Evolutionary conservation across 2,113 vertebrate species (phyloP).

Genomic region (Ahaetulla prasina): DNA sequence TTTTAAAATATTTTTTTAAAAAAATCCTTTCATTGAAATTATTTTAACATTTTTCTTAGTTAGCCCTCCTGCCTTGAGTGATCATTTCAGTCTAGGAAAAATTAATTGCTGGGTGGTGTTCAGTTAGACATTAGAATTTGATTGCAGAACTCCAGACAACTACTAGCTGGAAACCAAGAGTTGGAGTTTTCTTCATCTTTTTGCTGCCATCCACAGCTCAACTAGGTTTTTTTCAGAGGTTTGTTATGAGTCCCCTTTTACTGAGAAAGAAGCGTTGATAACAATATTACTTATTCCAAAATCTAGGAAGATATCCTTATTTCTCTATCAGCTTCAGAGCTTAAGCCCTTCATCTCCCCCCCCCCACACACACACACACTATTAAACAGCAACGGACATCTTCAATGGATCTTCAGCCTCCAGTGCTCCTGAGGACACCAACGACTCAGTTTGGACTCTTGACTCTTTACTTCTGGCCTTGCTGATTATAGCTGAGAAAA

Average conservation of each 20-base stretch:
- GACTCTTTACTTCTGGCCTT: not conserved
- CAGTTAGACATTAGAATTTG: not conserved
- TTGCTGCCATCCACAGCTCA: not conserved
- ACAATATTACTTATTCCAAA: not conserved
- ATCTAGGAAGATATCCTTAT: not conserved
- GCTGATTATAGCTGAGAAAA: not conserved
- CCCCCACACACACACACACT: too few relatives aligned
- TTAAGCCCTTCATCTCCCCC: not conserved
- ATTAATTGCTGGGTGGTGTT: not conserved
- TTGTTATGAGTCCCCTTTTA: not conserved
- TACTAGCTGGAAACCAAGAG: not conserved
- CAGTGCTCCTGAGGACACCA: not conserved
- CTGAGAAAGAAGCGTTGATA: not conserved
- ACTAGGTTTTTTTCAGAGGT: not conserved
- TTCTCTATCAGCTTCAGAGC: not conserved
- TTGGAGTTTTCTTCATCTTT: not conserved
- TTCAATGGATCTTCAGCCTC: not conserved
- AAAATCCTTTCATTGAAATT: not conserved
- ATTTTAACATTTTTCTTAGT: not conserved
- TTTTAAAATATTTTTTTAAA: not conserved
- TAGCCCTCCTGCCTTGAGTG: not conserved
- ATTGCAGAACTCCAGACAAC: not conserved
- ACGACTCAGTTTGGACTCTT: not conserved
- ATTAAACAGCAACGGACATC: not conserved
- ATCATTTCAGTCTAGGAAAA: not conserved